phyloP scores from a whole-genome alignment of 2,113 vertebrate genomes.

The Brevimyrus niger region DNA sequence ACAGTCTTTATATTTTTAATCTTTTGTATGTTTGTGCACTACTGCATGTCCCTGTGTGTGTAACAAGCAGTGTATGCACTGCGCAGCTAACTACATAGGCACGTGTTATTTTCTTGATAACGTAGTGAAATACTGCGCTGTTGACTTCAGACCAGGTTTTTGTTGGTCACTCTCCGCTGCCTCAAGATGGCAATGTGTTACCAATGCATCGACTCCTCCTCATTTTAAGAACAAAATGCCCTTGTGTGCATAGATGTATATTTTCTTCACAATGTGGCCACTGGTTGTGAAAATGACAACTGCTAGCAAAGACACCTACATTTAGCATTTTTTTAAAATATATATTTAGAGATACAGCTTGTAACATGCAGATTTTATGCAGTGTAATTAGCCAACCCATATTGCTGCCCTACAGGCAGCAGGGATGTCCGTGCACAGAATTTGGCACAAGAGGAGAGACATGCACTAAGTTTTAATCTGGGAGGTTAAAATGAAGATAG shows the following conservation, averaged over 20 bases:
- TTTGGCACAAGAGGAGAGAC: neutral
- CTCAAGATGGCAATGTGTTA: neutral
- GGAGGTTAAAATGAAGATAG: conserved; percentile 28
- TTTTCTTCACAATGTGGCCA: neutral
- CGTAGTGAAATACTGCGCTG: neutral
- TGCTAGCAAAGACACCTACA: neutral
- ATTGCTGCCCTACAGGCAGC: neutral
- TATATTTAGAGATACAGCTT: neutral
- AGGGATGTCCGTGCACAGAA: neutral
- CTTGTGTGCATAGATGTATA: neutral
- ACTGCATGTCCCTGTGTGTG: neutral
- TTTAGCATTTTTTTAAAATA: neutral
- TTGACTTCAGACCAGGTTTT: neutral
- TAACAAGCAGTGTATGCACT: neutral
- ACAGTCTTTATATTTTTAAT: neutral
- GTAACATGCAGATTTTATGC: neutral
- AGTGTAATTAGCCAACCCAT: neutral
- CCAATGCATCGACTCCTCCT: neutral
- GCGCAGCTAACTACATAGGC: neutral
- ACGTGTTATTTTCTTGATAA: neutral
- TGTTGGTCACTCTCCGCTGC: neutral
- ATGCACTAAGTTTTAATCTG: conserved; percentile 15
- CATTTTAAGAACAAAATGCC: neutral
- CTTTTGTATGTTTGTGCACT: neutral
- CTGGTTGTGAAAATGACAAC: neutral